A percentile compares a stretch with the other conserved stretches of the same genome.
These are phyloP conservation scores for Drosophila glabriapex DNA, from an alignment of 2,888 invertebrate species.

Conservation along the genomic window DNA sequence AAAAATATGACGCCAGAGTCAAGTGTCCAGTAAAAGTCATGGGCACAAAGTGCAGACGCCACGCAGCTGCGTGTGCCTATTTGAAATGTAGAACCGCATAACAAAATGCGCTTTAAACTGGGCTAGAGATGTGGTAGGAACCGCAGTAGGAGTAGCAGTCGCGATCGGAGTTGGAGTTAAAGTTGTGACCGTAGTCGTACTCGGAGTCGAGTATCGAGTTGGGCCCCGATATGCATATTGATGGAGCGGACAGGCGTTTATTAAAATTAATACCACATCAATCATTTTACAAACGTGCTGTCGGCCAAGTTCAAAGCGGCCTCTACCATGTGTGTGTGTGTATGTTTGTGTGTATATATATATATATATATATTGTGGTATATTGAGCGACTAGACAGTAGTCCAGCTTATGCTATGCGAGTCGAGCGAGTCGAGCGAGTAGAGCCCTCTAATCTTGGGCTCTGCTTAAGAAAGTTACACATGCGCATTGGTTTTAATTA, in stretches of 20 bases:
- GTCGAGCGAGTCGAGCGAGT: slow-evolving; percentile 1
- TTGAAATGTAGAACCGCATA: slow-evolving; percentile 48
- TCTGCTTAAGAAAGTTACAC: slow-evolving; percentile 80
- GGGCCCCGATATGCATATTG: slow-evolving; percentile 50
- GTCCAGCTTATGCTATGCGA: slow-evolving; percentile 17
- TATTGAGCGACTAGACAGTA: slow-evolving; percentile 34
- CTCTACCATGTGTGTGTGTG: not conserved
- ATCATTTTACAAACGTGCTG: slow-evolving; percentile 83
- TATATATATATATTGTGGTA: not conserved
- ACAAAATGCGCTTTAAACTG: slow-evolving; percentile 37
- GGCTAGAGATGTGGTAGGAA: slow-evolving; percentile 11
- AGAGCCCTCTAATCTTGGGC: slow-evolving; percentile 30
- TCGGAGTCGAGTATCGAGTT: slow-evolving; percentile 8
- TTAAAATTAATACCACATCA: slow-evolving; percentile 85
- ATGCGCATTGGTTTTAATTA: slow-evolving; percentile 83
- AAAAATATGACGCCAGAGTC: slow-evolving; percentile 8
- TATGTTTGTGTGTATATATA: not conserved
- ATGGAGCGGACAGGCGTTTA: slow-evolving; percentile 66
- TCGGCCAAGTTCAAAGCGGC: slow-evolving; percentile 83
- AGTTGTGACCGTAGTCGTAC: slow-evolving; percentile 1
- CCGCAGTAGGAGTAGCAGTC: not conserved
- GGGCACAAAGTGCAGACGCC: slow-evolving; percentile 66
- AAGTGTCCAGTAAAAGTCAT: slow-evolving; percentile 20
- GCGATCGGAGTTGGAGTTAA: slow-evolving; percentile 4
- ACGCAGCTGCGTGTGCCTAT: slow-evolving; percentile 59